phyloP scores from a whole-genome alignment of 2,113 vertebrate genomes.

The Apaloderma vittatum region DNA sequence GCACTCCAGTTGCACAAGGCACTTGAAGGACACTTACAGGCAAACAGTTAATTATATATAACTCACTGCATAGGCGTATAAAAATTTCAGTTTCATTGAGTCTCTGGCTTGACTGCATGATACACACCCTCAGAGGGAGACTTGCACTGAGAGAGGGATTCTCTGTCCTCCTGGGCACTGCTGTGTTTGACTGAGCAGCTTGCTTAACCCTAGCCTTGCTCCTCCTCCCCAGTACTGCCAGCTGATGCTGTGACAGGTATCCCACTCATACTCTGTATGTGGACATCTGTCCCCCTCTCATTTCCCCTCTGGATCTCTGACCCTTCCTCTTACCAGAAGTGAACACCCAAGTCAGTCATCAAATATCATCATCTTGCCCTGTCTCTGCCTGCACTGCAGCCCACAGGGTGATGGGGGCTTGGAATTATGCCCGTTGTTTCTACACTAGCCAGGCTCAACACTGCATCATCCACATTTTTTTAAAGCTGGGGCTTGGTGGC shows the following conservation, averaged over 20 bases:
- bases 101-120: not conserved
- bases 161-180: fast-evolving
- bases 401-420: not conserved
- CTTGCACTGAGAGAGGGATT: not conserved
- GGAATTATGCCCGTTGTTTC: not conserved
- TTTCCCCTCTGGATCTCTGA: not conserved
- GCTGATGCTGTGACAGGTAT: not conserved
- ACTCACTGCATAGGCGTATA: not conserved
- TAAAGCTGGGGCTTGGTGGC: not conserved
- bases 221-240: not conserved
- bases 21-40: not conserved
- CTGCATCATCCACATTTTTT: not conserved
- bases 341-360: not conserved
- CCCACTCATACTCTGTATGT: not conserved
- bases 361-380: not conserved
- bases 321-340: not conserved
- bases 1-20: not conserved
- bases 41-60: not conserved
- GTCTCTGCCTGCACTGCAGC: not conserved
- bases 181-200: not conserved
- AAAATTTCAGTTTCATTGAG: not conserved
- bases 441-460: not conserved
- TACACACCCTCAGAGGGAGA: not conserved
- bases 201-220: not conserved
- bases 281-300: not conserved